A percentile compares a stretch with the other conserved stretches of the same genome.
phyloP scores from a whole-genome alignment of 2,113 vertebrate species.

The Athene noctua region DNA sequence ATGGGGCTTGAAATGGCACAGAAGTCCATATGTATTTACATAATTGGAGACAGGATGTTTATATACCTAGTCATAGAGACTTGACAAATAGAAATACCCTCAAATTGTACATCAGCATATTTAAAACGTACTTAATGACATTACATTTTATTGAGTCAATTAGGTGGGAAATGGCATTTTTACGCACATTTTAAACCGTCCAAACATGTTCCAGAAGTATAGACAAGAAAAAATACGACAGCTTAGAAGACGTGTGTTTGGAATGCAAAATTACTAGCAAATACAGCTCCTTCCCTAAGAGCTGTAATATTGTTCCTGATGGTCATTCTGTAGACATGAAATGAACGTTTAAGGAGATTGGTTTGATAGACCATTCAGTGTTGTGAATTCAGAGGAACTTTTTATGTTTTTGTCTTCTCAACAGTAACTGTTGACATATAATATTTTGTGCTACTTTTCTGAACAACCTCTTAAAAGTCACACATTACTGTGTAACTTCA shows the following conservation, averaged over 20 bases:
- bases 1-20: slow-evolving; percentile 26
- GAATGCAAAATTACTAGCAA: not conserved
- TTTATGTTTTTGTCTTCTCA: slow-evolving; percentile 29
- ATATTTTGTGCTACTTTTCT: not conserved
- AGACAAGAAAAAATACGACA: not conserved
- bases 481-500: not conserved
- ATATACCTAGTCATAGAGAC: not conserved
- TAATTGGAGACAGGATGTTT: slow-evolving; percentile 29
- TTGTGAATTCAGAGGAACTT: not conserved
- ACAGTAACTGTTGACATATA: not conserved
- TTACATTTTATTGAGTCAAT: slow-evolving; percentile 11
- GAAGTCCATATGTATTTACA: not conserved
- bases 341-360: not conserved
- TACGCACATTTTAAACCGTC: not conserved
- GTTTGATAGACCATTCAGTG: not conserved
- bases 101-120: slow-evolving; percentile 10
- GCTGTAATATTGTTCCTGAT: not conserved
- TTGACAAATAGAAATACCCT: slow-evolving; percentile 25
- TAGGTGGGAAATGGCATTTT: slow-evolving; percentile 39
- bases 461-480: not conserved
- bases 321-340: slow-evolving; percentile 5
- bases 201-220: not conserved
- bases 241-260: not conserved
- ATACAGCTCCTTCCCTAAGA: not conserved
- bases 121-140: not conserved